phyloP scores from a whole-genome alignment of 2,113 vertebrate genomes.

The Pagrus major region DNA sequence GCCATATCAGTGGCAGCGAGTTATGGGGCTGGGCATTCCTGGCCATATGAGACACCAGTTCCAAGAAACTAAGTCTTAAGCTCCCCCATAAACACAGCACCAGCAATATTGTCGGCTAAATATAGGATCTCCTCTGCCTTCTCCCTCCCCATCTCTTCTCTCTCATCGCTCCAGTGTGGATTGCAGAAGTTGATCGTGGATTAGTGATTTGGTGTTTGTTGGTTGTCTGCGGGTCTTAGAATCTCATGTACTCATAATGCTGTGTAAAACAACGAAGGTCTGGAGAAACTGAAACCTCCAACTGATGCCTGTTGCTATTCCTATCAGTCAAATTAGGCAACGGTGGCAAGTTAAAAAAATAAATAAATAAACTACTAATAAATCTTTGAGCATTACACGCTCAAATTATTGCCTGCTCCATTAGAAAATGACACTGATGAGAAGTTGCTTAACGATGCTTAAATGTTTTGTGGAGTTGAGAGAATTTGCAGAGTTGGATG shows the following conservation, averaged over 20 bases:
- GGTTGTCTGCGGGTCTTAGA: slow-evolving; percentile 42
- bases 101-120: slow-evolving; percentile 94
- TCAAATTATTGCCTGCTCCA: background rate
- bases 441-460: too few species aligned
- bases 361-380: background rate
- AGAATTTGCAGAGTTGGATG: too few species aligned
- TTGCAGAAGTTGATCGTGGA: slow-evolving; percentile 27
- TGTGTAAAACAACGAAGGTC: background rate
- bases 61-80: slow-evolving; percentile 88
- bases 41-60: slow-evolving; percentile 89
- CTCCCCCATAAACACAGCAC: slow-evolving; percentile 87
- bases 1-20: slow-evolving; percentile 91
- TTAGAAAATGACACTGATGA: too few species aligned
- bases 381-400: background rate
- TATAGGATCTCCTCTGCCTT: slow-evolving; percentile 82
- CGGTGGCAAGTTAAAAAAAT: background rate
- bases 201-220: slow-evolving; percentile 50
- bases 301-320: background rate
- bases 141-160: slow-evolving; percentile 24
- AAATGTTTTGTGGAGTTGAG: too few species aligned
- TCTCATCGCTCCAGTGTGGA: slow-evolving; percentile 33
- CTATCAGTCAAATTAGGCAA: background rate
- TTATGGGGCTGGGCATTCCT: slow-evolving; percentile 92
- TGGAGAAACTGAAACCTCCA: slow-evolving; percentile 12
- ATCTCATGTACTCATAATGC: slow-evolving; percentile 4